These are phyloP conservation scores for Synanceia verrucosa DNA, from an alignment of 2,797 vertebrate species.

Conservation along the genomic window DNA sequence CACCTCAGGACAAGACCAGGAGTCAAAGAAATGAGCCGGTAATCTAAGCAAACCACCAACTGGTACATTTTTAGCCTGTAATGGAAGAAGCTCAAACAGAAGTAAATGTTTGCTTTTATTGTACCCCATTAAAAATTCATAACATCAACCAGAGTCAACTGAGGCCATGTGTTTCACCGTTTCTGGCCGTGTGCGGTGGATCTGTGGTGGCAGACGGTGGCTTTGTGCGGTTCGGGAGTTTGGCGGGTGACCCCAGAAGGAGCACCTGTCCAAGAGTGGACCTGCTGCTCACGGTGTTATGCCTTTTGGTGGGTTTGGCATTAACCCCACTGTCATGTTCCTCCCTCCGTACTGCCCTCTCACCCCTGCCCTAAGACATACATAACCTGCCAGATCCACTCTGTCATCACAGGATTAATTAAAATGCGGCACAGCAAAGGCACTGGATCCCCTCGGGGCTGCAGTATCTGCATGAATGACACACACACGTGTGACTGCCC, in stretches of 20 bases:
- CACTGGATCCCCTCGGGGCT: conserved; percentile 55
- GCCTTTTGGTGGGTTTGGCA: conserved; percentile 66
- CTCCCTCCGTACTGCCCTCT: conserved; percentile 43
- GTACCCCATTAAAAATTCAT: conserved; percentile 47
- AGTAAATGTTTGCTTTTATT: conserved; percentile 51
- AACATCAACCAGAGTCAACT: conserved; percentile 52
- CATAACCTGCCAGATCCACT: conserved; percentile 72
- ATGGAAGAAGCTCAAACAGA: conserved; percentile 28
- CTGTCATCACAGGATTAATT: conserved; percentile 81
- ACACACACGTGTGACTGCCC: conserved; percentile 22
- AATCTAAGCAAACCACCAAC: conserved; percentile 26
- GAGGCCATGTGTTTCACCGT: conserved; percentile 40
- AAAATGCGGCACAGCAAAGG: conserved; percentile 72
- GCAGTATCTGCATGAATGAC: conserved; percentile 42
- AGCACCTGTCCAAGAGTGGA: conserved; percentile 70
- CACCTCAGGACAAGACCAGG: conserved; percentile 50
- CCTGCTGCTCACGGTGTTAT: conserved; percentile 57
- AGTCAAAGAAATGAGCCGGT: conserved; percentile 41
- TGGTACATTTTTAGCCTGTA: conserved; percentile 19
- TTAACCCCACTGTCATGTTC: conserved; percentile 67
- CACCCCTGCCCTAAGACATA: conserved; percentile 55
- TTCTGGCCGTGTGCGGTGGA: conserved; percentile 35
- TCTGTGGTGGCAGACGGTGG: conserved; percentile 64
- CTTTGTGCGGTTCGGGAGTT: conserved; percentile 63
- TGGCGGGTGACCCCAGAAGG: conserved; percentile 60